phyloP scores from a whole-genome alignment of 2,888 invertebrate genomes.

The Mythimna impura region DNA sequence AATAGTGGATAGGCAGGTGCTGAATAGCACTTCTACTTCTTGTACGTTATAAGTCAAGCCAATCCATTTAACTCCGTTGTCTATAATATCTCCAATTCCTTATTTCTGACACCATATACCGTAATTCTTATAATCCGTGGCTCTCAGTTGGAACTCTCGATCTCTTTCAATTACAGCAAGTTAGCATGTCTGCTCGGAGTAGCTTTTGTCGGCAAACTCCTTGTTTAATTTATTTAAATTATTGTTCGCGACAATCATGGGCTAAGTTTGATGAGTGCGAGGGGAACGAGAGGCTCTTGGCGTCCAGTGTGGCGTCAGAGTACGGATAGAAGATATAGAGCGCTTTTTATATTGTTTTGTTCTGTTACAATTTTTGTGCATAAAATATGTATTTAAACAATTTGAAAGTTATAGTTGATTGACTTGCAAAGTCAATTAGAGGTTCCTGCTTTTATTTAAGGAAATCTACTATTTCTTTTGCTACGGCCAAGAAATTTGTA shows the following conservation, averaged over 20 bases:
- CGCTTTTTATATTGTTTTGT: background rate
- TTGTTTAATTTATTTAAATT: conserved; percentile 63
- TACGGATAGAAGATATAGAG: conserved; percentile 12
- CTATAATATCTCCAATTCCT: background rate
- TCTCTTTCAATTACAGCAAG: conserved; percentile 31
- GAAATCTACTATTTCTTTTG: too few species aligned
- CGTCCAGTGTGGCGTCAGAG: conserved; percentile 3
- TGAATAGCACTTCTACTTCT: background rate
- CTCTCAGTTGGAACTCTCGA: conserved; percentile 3
- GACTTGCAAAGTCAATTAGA: too few species aligned
- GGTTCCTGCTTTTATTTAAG: too few species aligned
- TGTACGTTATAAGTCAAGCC: background rate
- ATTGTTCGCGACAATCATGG: conserved; percentile 61
- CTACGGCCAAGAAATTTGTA: too few species aligned
- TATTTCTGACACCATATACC: conserved; percentile 1
- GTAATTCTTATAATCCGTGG: background rate
- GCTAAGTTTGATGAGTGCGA: conserved; percentile 51
- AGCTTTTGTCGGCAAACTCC: conserved; percentile 44
- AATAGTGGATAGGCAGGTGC: background rate
- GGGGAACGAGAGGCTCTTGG: conserved; percentile 38
- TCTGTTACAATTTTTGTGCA: too few species aligned
- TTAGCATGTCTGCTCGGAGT: conserved; percentile 17
- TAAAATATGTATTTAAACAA: too few species aligned
- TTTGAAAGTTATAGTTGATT: too few species aligned
- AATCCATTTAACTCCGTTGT: background rate